Conservation (phyloP, 2,113 vertebrate species). For the Nanger granti region DNA sequence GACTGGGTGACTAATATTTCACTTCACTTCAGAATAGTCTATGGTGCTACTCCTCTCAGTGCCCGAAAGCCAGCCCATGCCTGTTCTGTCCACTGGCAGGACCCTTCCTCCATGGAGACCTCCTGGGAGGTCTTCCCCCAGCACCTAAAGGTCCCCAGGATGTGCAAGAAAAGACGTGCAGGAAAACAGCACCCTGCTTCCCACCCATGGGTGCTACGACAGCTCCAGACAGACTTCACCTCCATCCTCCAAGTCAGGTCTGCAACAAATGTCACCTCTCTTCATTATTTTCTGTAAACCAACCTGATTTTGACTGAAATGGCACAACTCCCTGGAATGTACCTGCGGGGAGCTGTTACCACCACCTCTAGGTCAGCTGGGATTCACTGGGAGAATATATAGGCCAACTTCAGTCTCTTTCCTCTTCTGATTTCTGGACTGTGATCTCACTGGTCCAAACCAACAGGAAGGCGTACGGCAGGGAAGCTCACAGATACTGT, state of each 20-base stretch:
- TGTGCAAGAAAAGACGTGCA: not conserved
- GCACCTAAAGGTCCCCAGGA: too few relatives aligned
- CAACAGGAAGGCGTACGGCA: not conserved
- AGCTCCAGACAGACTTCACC: rapidly evolving
- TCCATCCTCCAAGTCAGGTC: not conserved
- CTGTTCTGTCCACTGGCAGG: not conserved
- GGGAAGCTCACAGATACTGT: too few relatives aligned
- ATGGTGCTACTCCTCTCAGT: rapidly evolving
- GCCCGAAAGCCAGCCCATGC: not conserved
- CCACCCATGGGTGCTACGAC: not conserved
- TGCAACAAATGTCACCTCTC: not conserved
- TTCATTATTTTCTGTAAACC: not conserved
- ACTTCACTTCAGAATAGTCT: not conserved
- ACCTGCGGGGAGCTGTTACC: too few relatives aligned
- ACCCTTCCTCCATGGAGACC: not conserved
- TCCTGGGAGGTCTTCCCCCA: not conserved
- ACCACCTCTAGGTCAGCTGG: not conserved
- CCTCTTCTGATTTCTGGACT: too few relatives aligned
- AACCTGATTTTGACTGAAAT: not conserved
- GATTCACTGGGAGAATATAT: too few relatives aligned
- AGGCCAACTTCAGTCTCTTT: too few relatives aligned
- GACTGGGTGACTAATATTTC: not conserved
- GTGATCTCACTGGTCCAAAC: not conserved
- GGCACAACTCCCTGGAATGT: not conserved
- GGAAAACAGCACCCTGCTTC: not conserved